phyloP scores from a whole-genome alignment of 2,888 invertebrate genomes.

The Tenthredo notha region DNA sequence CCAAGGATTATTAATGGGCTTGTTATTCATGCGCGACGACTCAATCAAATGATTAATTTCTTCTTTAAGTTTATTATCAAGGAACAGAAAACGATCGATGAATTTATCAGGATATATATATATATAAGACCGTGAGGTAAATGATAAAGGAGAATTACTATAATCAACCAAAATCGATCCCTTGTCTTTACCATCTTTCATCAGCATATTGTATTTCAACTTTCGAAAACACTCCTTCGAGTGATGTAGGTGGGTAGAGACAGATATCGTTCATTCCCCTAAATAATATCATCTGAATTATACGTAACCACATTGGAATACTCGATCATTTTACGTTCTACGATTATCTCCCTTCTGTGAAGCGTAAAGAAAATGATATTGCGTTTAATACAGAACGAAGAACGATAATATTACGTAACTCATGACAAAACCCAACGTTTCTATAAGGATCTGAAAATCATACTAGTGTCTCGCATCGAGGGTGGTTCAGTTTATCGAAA shows the following conservation, averaged over 20 bases:
- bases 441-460: not conserved
- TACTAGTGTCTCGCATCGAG: not conserved
- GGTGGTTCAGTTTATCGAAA: not conserved
- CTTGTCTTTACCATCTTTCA: not conserved
- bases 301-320: not conserved
- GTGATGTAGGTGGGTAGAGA: not conserved
- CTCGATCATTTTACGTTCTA: not conserved
- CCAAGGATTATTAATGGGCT: slow-evolving; percentile 10
- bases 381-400: no score
- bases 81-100: not conserved
- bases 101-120: not conserved
- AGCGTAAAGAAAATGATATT: not conserved
- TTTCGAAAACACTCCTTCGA: not conserved
- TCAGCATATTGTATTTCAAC: not conserved
- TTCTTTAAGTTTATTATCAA: not conserved
- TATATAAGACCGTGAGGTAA: not conserved
- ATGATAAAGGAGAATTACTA: not conserved
- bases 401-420: not conserved
- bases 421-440: not conserved
- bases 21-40: slow-evolving; percentile 23
- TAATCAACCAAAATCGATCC: not conserved
- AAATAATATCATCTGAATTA: not conserved
- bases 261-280: not conserved
- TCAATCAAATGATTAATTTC: slow-evolving; percentile 24
- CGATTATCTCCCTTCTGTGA: not conserved